Conservation (phyloP, 53 echinoderm and acorn worm species). For the Mesocentrotus franciscanus region DNA sequence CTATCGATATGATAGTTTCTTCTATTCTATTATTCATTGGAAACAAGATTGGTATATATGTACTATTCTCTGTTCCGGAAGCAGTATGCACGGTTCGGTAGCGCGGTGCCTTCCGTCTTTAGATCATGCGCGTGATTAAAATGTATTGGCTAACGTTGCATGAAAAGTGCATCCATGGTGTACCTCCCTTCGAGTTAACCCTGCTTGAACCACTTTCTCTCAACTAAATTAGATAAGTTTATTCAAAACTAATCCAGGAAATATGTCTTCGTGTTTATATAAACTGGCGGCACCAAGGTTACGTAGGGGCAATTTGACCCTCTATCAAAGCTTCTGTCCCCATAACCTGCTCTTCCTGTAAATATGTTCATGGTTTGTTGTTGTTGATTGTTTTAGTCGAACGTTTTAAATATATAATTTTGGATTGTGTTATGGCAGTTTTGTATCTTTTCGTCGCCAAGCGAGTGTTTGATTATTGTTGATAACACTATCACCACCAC, state of each 20-base stretch:
- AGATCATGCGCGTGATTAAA: neutral
- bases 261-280: neutral
- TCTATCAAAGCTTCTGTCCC: too few species aligned
- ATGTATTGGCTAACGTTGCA: neutral
- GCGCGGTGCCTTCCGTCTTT: neutral
- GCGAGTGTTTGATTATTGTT: too few species aligned
- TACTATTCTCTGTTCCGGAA: neutral
- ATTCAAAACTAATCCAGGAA: neutral
- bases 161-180: neutral
- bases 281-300: neutral
- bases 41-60: neutral
- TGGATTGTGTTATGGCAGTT: too few species aligned
- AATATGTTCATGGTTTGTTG: too few species aligned
- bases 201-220: neutral
- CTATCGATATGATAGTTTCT: neutral
- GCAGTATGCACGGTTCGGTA: neutral
- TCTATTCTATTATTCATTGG: constrained; percentile 11
- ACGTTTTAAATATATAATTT: too few species aligned
- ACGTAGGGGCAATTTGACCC: too few species aligned
- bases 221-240: neutral
- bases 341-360: too few species aligned
- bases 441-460: too few species aligned
- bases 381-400: too few species aligned
- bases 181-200: neutral
- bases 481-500: too few species aligned